Conservation (phyloP, 2,888 invertebrate species). For the Aspidiotus destructor region DNA sequence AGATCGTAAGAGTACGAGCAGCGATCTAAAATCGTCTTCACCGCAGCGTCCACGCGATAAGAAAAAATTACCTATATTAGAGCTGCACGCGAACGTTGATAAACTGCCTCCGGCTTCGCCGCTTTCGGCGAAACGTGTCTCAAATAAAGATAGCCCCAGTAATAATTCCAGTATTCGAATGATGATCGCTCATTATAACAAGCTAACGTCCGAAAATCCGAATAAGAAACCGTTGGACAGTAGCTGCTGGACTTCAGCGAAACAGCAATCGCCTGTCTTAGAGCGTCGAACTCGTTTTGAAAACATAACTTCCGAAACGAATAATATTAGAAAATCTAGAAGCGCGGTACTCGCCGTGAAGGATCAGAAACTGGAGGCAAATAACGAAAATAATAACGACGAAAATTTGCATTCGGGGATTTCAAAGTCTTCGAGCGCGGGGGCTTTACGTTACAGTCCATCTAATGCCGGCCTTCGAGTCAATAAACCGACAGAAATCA, state of each 20-base stretch:
- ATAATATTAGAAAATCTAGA: constrained; percentile 56
- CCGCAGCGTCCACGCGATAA: constrained; percentile 16
- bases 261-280: constrained; percentile 26
- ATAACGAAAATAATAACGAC: constrained; percentile 7
- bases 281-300: constrained; percentile 23
- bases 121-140: constrained; percentile 6
- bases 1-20: constrained; percentile 35
- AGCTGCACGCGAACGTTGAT: constrained; percentile 18
- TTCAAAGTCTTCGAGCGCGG: constrained; percentile 43
- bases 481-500: too few relatives aligned
- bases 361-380: neutral
- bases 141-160: constrained; percentile 10
- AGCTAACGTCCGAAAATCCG: constrained; percentile 46
- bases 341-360: constrained; percentile 48
- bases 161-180: constrained; percentile 52
- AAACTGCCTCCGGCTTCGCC: constrained; percentile 23
- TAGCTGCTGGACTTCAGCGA: constrained; percentile 18
- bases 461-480: neutral
- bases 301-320: constrained; percentile 40
- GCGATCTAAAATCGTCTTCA: constrained; percentile 19
- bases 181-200: constrained; percentile 61
- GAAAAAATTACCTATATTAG: neutral
- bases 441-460: constrained; percentile 38
- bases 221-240: constrained; percentile 14
- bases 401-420: constrained; percentile 37